phyloP scores from a whole-genome alignment of 2,797 vertebrate species.

The Steatocranus sp. region DNA sequence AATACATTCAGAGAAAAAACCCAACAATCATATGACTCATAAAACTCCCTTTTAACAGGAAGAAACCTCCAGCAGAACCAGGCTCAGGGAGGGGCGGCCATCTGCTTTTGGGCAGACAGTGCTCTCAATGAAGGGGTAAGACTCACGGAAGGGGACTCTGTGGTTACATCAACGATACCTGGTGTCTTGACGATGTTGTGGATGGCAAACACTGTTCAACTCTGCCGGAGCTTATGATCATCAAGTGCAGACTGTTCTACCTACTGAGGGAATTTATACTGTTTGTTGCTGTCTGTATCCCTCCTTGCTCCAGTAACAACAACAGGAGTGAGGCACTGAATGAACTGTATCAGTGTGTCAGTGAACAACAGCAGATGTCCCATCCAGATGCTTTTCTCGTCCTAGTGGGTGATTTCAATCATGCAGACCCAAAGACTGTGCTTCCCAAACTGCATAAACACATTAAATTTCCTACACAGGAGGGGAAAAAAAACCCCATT shows the following conservation, averaged over 20 bases:
- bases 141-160: neutral
- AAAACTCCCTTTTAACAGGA: neutral
- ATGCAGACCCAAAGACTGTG: neutral
- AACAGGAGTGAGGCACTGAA: neutral
- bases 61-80: neutral
- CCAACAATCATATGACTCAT: neutral
- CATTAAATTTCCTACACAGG: neutral
- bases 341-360: neutral
- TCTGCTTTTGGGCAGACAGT: neutral
- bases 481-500: accelerated
- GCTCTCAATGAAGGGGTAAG: neutral
- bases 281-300: neutral
- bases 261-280: neutral
- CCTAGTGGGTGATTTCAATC: neutral
- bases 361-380: neutral
- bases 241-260: neutral
- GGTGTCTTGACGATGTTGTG: neutral
- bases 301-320: neutral
- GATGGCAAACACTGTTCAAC: neutral
- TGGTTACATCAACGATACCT: neutral
- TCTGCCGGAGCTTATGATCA: neutral
- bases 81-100: neutral
- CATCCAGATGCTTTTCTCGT: neutral
- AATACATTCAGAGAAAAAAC: neutral
- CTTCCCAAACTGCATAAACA: neutral